Base-by-base conservation (phyloP, 1,140 invertebrate species). In the Brachionus plicatilis region DNA sequence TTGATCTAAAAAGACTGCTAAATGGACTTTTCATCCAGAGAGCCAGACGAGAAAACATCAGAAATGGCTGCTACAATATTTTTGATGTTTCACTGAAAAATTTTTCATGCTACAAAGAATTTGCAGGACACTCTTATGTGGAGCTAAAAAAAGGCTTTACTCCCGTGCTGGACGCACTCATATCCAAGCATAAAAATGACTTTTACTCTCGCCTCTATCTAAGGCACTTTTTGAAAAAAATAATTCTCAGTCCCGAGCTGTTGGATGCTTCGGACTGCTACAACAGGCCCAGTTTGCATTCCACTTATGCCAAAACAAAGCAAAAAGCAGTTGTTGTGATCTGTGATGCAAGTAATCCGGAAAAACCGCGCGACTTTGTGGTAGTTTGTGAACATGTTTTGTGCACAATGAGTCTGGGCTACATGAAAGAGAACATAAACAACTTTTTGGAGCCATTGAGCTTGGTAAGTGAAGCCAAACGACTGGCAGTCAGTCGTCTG, bases 401-500 rank as follows among this genome's bases (percentile, higher is more conserved):
- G 12, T 83, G 82, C 37, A 83, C 82, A 9, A 47, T 53, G 43
- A 68, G 60, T 45, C 33, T 83, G n/a, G 82, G 82, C 6, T 83
- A 68, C 53, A 65, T 83, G 43, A 83, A 83, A 72, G 60, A 83
- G 37, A 47, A 68, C 20, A n/a, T 83, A n/a, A 68, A 83, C 45
- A 47, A 50, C 17, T 47, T 72, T 20, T 17, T 83, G 29, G 65
- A 68, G 9, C 82, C 82, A 37, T 65, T 82, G n/a, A 27, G 79
- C 45, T 50, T 68, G 37, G 45, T 83, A 20, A 41, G 29, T 17
- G 27, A 53, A 70, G 82, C 6, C 2, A 83, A 70, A 72, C 65
- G 82, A 17, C 24, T 50, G 1, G 60, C 60, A n/a, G 29, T 83
- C 27, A 68, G 43, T 41, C 60, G 60, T 27, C 20, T 83, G 3